Base-by-base conservation (phyloP, 2,113 vertebrate species). In the Cacatua alba region DNA sequence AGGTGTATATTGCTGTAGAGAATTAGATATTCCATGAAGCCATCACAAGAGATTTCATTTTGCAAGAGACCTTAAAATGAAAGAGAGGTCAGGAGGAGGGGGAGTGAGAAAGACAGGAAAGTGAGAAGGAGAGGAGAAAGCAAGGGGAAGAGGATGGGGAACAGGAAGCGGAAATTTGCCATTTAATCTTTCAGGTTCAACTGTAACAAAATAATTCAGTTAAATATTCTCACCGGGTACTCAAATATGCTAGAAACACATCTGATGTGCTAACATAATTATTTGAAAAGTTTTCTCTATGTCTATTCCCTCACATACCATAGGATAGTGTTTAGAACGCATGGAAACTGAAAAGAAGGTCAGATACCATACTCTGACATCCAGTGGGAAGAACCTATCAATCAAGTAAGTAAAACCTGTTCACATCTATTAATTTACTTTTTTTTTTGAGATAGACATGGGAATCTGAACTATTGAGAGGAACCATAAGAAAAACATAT, bases 311-410 rank as follows among this genome's bases (percentile, higher is more conserved):
- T 94, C 69, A 81, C 51, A 94, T 80, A 96, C 52, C 7, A 35
- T 82, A 72, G 75, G 65, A 92, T 92, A 52, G 63, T 49, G 43
- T 81, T 95, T 90, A 92, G 94, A 92, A 95, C 75, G 39, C 81
- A 91, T 69, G 49, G 62, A 96, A 89, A 93, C 76, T 87, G 92
- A 88, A 60, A 96, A 80, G 88, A 95, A 97, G 68, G 84, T 97
- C 94, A 96, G 87, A 75, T 94, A 86, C 84, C 88, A 92, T 82
- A 70, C 18, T 82, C 43, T 62, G 29, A 71, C 70, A 77, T 84
- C 46, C 41, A 95, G 51, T 52, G 26, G 20, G 62, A 88, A 79
- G 62, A 96, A 95, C 94, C 84, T 71, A 72, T 92, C 86, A 97
- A 77, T 93, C 86, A 97, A 95, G 68, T 19, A 72, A 89, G 23